A percentile compares a stretch with the other conserved stretches of the same genome.
phyloP scores from a whole-genome alignment of 2,797 vertebrate species.

The Pipistrellus pipistrellus region DNA sequence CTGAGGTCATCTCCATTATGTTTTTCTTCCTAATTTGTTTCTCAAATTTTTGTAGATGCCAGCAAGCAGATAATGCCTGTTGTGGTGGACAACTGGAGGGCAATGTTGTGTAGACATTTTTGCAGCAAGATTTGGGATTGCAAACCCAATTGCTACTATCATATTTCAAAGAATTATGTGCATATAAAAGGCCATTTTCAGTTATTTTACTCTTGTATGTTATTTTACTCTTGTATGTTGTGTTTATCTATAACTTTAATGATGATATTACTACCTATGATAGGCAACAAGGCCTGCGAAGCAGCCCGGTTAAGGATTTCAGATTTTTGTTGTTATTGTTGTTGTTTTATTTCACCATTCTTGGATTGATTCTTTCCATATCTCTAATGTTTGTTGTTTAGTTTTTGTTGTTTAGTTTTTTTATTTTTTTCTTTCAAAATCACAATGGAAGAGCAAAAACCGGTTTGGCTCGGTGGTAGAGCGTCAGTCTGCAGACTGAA shows the following conservation, averaged over 20 bases:
- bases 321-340: neutral
- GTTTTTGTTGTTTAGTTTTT: neutral
- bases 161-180: slow-evolving; percentile 35
- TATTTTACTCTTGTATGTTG: slow-evolving; percentile 54
- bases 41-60: neutral
- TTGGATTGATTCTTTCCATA: neutral
- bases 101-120: neutral
- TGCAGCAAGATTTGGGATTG: neutral
- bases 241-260: slow-evolving; percentile 62
- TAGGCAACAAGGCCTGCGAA: neutral
- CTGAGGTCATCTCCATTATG: neutral
- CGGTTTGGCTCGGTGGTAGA: too few species aligned
- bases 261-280: slow-evolving; percentile 7
- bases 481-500: too few species aligned
- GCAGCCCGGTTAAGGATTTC: neutral
- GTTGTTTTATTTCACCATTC: neutral
- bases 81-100: neutral
- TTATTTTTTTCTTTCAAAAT: slow-evolving; percentile 5
- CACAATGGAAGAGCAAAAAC: neutral
- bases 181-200: neutral
- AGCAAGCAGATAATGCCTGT: neutral
- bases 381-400: neutral
- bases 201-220: slow-evolving; percentile 38
- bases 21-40: neutral
- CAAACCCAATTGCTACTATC: neutral